Conservation (phyloP, 2,113 vertebrate genomes). For the Zootoca vivipara region DNA sequence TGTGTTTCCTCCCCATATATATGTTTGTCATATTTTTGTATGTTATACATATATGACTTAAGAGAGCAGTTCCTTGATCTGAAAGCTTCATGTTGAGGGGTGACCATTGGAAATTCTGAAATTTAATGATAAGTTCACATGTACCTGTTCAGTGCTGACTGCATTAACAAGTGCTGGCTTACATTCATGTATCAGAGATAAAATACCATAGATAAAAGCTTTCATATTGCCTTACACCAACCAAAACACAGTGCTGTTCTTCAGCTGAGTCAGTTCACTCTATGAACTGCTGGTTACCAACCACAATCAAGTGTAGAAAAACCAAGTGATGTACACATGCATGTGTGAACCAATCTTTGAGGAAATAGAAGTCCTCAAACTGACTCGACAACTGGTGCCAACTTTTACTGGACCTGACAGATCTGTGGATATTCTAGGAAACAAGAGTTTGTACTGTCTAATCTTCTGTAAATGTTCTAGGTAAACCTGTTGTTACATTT, state of each 20-base stretch:
- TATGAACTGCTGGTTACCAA: not conserved
- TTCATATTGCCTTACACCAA: not conserved
- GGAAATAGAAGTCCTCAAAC: not conserved
- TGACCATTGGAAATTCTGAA: slow-evolving; percentile 55
- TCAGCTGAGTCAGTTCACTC: not conserved
- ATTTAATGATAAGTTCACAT: not conserved
- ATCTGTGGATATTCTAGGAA: not conserved
- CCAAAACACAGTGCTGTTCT: not conserved
- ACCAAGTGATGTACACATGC: not conserved
- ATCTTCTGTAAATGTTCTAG: slow-evolving; percentile 33
- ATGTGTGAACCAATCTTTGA: not conserved
- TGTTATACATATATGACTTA: not conserved
- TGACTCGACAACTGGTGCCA: slow-evolving; percentile 17
- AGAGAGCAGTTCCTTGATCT: not conserved
- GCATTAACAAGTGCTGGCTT: slow-evolving; percentile 63
- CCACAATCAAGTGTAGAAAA: too few relatives aligned
- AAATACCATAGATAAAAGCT: not conserved
- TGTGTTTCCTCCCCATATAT: not conserved
- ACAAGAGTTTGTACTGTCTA: not conserved
- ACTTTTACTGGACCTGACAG: slow-evolving; percentile 7
- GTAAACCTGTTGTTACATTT: slow-evolving; percentile 33
- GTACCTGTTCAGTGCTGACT: slow-evolving; percentile 36
- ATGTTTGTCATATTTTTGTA: not conserved
- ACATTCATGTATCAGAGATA: not conserved
- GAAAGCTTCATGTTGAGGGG: not conserved